Conservation (phyloP, 2,113 vertebrate species). For the Balaeniceps rex region DNA sequence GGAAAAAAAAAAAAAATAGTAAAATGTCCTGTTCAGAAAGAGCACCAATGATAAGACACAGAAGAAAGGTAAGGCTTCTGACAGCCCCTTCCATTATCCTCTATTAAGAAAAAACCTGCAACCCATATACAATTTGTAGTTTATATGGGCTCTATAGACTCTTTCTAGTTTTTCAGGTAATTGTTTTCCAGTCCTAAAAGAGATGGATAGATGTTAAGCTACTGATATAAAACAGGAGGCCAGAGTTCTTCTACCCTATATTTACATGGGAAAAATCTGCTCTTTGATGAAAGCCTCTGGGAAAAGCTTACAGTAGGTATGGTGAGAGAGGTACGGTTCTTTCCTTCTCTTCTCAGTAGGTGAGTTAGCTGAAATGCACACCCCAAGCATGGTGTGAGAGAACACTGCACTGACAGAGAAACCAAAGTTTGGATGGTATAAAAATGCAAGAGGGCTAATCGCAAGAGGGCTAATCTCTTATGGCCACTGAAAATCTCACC, state of each 20-base stretch:
- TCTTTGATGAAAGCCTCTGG: not conserved
- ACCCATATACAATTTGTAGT: not conserved
- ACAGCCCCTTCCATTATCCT: not conserved
- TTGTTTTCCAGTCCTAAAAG: not conserved
- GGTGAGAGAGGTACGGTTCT: fast-evolving
- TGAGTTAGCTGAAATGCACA: not conserved
- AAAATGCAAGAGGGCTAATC: not conserved
- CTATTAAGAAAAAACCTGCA: not conserved
- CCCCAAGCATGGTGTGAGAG: not conserved
- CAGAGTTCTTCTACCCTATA: not conserved
- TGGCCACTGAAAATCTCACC: not conserved
- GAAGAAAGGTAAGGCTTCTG: not conserved
- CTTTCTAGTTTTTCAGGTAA: not conserved
- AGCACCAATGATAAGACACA: not conserved
- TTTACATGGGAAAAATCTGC: not conserved
- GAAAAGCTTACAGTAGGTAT: not conserved
- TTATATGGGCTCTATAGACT: not conserved
- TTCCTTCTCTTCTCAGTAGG: not conserved
- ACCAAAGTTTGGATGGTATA: not conserved
- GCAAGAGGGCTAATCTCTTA: not conserved
- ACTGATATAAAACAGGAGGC: not conserved
- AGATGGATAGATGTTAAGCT: not conserved
- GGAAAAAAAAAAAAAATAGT: not conserved
- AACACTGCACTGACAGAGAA: not conserved
- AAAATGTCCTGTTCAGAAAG: not conserved